Evolutionary conservation across 92 coral and sea anemone species (phyloP).

Genomic region (Anthopleura xanthogrammica): DNA sequence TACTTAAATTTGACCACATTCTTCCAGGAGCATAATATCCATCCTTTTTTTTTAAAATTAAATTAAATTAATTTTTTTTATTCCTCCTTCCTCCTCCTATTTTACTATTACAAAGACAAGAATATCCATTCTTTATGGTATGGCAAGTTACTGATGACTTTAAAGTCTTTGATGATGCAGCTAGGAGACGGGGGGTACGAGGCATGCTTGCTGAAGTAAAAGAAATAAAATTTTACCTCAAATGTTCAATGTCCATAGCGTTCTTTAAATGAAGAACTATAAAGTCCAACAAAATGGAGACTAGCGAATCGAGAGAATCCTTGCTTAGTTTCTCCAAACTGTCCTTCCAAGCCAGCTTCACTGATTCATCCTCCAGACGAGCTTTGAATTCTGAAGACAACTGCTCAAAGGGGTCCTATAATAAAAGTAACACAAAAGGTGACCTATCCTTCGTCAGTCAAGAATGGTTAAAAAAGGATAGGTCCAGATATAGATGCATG

Average conservation of each 20-base stretch:
- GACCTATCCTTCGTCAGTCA: too few relatives aligned
- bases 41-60: too few relatives aligned
- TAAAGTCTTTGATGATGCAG: too few relatives aligned
- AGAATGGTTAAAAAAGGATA: too few relatives aligned
- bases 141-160: too few relatives aligned
- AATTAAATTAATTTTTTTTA: too few relatives aligned
- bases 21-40: too few relatives aligned
- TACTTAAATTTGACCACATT: too few relatives aligned
- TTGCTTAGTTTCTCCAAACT: not conserved
- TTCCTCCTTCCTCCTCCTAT: too few relatives aligned
- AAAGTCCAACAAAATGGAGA: not conserved
- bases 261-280: not conserved
- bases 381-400: not conserved
- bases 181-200: not conserved
- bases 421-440: not conserved
- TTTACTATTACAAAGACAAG: too few relatives aligned
- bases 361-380: not conserved
- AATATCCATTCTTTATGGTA: too few relatives aligned
- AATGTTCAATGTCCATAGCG: not conserved
- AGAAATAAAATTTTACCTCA: not conserved
- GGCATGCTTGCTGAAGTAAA: not conserved
- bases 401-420: constrained; percentile 3
- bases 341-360: not conserved
- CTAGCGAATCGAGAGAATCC: not conserved
- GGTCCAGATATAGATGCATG: too few relatives aligned